phyloP scores from a whole-genome alignment of 2,797 vertebrate genomes.

The Lithobates pipiens region DNA sequence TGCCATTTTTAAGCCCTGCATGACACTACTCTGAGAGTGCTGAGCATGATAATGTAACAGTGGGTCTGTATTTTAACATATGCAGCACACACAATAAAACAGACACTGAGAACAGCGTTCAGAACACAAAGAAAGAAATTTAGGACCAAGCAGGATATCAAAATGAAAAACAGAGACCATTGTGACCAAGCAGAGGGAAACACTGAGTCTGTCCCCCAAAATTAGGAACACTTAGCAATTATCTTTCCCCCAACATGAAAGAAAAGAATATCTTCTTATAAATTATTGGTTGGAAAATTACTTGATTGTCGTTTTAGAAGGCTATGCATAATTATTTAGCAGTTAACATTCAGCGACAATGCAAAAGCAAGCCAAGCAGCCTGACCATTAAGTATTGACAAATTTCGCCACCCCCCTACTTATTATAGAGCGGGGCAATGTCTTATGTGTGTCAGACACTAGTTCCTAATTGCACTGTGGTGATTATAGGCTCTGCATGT shows the following conservation, averaged over 20 bases:
- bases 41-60: slow-evolving; percentile 2
- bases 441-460: not conserved
- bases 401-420: not conserved
- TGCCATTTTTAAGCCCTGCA: slow-evolving; percentile 1
- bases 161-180: slow-evolving; percentile 6
- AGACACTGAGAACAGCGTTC: not conserved
- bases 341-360: slow-evolving; percentile 4
- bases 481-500: not conserved
- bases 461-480: slow-evolving; percentile 12
- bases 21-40: not conserved
- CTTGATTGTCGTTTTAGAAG: not conserved
- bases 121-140: not conserved
- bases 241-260: not conserved
- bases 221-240: slow-evolving; percentile 1
- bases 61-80: too few relatives aligned
- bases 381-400: slow-evolving; percentile 36
- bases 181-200: not conserved
- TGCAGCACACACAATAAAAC: not conserved
- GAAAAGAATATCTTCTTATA: not conserved
- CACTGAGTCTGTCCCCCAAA: not conserved
- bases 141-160: not conserved
- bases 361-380: slow-evolving; percentile 5
- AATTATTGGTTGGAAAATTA: not conserved
- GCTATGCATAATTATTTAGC: not conserved
- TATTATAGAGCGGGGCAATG: slow-evolving; percentile 7